A percentile compares a stretch with the other conserved stretches of the same genome.
Evolutionary conservation across 1,140 invertebrate genomes (phyloP).

Genomic region (Bombus impatiens): DNA sequence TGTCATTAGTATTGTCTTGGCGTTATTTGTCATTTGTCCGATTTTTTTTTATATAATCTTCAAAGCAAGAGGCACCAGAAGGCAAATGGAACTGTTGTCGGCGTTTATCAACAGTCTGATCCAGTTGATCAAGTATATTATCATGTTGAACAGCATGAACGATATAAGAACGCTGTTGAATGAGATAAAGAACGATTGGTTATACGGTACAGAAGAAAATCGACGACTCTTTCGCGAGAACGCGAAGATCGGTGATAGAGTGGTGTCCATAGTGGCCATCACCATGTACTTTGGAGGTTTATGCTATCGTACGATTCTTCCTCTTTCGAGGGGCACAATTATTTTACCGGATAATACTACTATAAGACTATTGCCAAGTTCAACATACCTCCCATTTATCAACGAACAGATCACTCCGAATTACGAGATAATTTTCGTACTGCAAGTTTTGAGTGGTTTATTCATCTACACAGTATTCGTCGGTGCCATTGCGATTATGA

Average conservation of each 20-base stretch:
- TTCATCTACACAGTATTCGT: conserved; percentile 34
- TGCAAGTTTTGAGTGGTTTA: conserved; percentile 50
- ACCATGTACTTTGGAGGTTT: conserved; percentile 59
- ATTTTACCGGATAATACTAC: conserved; percentile 44
- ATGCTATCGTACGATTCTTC: conserved; percentile 53
- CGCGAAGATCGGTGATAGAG: conserved; percentile 32
- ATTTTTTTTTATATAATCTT: conserved; percentile 16
- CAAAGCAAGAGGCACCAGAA: not conserved
- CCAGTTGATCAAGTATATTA: conserved; percentile 66
- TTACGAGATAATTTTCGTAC: conserved; percentile 61
- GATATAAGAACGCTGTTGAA: conserved; percentile 59
- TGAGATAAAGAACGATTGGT: conserved; percentile 52
- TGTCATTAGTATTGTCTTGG: not conserved
- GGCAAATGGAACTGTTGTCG: conserved; percentile 64
- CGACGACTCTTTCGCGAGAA: conserved; percentile 40
- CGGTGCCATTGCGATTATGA: conserved; percentile 31
- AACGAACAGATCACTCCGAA: conserved; percentile 40
- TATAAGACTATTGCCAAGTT: conserved; percentile 48
- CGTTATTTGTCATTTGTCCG: conserved; percentile 12
- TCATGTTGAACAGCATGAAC: conserved; percentile 36
- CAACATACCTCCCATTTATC: conserved; percentile 51
- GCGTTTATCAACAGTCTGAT: conserved; percentile 65
- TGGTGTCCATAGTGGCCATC: conserved; percentile 34
- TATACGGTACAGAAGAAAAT: not conserved
- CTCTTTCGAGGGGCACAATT: conserved; percentile 50